phyloP scores from a whole-genome alignment of 1,140 invertebrate species.

The Belonocnema kinseyi region DNA sequence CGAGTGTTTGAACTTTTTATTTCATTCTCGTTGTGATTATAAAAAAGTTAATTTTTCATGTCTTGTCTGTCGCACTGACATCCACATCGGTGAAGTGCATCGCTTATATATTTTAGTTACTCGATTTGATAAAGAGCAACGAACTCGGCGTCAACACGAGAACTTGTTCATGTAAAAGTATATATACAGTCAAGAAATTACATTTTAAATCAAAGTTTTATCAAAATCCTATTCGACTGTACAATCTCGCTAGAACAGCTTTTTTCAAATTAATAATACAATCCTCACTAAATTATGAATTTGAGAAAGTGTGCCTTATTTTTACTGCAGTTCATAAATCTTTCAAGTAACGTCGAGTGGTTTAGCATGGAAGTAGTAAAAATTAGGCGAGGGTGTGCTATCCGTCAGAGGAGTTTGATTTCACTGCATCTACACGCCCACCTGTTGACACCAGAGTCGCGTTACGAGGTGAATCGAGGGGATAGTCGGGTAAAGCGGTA shows the following conservation, averaged over 20 bases:
- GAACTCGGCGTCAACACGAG: constrained; percentile 18
- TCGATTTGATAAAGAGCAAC: constrained; percentile 18
- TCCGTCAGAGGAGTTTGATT: neutral
- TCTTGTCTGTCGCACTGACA: constrained; percentile 3
- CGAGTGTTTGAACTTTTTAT: constrained; percentile 26
- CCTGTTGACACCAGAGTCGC: constrained; percentile 62
- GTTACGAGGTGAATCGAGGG: constrained; percentile 57
- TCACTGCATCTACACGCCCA: constrained; percentile 57
- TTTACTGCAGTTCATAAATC: no score
- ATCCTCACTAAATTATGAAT: neutral
- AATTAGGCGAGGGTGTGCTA: neutral
- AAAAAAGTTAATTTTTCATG: neutral
- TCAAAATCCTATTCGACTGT: neutral
- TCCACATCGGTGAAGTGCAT: constrained; percentile 11
- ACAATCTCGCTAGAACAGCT: neutral
- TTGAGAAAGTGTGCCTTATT: neutral
- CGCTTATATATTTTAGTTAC: constrained; percentile 10
- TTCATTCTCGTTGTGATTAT: neutral
- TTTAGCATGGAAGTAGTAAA: neutral
- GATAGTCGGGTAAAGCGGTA: constrained; percentile 43
- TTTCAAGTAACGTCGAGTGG: no score
- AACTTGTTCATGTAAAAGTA: constrained; percentile 5
- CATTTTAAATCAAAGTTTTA: constrained; percentile 4
- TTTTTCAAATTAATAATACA: constrained; percentile 1
- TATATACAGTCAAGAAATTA: neutral